These are phyloP conservation scores for Muntiacus muntjak DNA, from an alignment of 2,113 vertebrate species.

Conservation along the genomic window DNA sequence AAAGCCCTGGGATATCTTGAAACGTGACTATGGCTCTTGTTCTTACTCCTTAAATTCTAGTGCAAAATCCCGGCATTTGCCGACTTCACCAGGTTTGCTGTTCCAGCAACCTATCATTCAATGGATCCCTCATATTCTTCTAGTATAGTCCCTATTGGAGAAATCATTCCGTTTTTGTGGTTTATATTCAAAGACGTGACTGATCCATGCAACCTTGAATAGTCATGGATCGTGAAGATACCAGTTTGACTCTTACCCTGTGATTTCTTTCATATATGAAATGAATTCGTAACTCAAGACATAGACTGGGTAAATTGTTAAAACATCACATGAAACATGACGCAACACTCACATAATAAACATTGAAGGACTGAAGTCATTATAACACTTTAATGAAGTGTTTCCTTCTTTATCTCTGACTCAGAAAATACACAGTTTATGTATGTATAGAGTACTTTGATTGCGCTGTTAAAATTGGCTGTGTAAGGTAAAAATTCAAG, in stretches of 20 bases:
- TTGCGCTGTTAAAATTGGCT: neutral
- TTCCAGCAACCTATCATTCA: neutral
- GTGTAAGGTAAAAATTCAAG: neutral
- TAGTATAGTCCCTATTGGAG: neutral
- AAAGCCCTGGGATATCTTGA: neutral
- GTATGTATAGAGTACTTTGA: neutral
- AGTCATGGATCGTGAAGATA: neutral
- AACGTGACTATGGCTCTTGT: fast-evolving
- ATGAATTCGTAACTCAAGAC: neutral
- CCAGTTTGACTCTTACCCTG: neutral
- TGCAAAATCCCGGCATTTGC: neutral
- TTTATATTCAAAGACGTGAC: neutral
- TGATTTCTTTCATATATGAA: neutral
- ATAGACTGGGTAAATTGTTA: neutral
- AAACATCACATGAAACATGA: neutral
- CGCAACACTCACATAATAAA: neutral
- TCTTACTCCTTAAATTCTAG: neutral
- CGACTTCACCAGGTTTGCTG: neutral
- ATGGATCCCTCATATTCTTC: neutral
- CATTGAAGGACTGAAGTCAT: neutral
- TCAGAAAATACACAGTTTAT: neutral
- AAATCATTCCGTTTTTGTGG: neutral
- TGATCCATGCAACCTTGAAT: neutral
- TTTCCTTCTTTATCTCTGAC: neutral
- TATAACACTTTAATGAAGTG: neutral